Percentiles rank a stretch among this genome's conserved stretches.
phyloP scores from a whole-genome alignment of 2,113 vertebrate species.

The Pangasianodon hypophthalmus region DNA sequence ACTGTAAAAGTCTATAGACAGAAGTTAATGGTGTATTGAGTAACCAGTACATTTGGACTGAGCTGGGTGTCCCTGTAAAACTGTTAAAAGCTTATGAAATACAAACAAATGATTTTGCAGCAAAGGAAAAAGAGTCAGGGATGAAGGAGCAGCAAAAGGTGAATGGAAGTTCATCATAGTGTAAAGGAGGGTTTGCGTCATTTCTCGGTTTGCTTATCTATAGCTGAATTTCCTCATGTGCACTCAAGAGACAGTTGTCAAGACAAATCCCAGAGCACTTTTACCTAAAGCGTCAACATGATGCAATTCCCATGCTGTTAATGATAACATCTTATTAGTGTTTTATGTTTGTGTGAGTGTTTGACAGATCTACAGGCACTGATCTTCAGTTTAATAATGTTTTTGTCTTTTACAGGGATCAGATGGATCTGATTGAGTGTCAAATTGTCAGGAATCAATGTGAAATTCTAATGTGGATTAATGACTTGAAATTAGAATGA shows the following conservation, averaged over 20 bases:
- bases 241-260: background rate
- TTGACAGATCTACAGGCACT: background rate
- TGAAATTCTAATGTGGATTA: background rate
- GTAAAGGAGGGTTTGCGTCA: slow-evolving; percentile 31
- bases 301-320: slow-evolving; percentile 42
- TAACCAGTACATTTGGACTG: slow-evolving; percentile 20
- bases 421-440: background rate
- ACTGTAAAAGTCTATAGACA: slow-evolving; percentile 9
- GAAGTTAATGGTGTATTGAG: background rate
- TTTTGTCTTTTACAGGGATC: background rate
- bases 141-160: slow-evolving; percentile 38
- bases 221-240: slow-evolving; percentile 47
- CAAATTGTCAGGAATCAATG: slow-evolving; percentile 4
- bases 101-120: slow-evolving; percentile 31
- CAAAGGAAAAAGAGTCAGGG: slow-evolving; percentile 29
- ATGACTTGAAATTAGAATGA: background rate
- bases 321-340: slow-evolving; percentile 40
- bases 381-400: slow-evolving; percentile 1
- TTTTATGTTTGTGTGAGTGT: slow-evolving; percentile 8
- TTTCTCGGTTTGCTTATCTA: slow-evolving; percentile 47
- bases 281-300: slow-evolving; percentile 4
- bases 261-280: slow-evolving; percentile 37
- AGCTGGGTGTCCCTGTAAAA: slow-evolving; percentile 7
- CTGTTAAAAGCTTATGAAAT: slow-evolving; percentile 33
- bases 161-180: background rate